Conservation (phyloP, 2,797 vertebrate species). For the Melanotaenia maccullochi region DNA sequence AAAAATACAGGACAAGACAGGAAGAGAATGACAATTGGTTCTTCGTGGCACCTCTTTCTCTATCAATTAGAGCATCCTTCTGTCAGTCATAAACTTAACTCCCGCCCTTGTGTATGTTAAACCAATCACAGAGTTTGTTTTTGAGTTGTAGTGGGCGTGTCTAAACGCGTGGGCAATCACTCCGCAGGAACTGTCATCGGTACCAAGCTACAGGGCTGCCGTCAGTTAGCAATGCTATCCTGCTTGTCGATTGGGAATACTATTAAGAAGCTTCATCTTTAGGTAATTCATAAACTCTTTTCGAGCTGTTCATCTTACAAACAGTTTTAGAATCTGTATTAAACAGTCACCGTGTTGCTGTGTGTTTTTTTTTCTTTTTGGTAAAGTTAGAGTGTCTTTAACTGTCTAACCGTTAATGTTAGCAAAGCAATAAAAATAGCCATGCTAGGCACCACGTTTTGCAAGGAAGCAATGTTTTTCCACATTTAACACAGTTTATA, state of each 20-base stretch:
- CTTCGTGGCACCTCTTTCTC: neutral
- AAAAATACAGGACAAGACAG: slow-evolving; percentile 24
- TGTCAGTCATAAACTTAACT: slow-evolving; percentile 60
- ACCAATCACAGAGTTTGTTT: slow-evolving; percentile 83
- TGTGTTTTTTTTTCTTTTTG: neutral
- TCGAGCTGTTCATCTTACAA: neutral
- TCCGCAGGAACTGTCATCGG: slow-evolving; percentile 68
- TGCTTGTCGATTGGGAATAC: slow-evolving; percentile 38
- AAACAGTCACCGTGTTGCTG: neutral
- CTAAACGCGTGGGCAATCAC: slow-evolving; percentile 60
- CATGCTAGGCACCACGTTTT: slow-evolving; percentile 45
- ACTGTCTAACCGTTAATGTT: slow-evolving; percentile 24
- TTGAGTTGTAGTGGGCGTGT: slow-evolving; percentile 78
- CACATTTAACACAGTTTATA: neutral
- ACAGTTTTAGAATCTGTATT: accelerated
- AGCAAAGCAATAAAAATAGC: slow-evolving; percentile 48
- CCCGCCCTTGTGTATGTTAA: slow-evolving; percentile 6
- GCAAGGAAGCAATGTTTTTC: neutral
- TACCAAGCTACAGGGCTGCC: slow-evolving; percentile 26
- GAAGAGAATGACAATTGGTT: slow-evolving; percentile 71
- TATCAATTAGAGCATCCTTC: slow-evolving; percentile 34
- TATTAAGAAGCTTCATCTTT: slow-evolving; percentile 30
- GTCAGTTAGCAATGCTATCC: slow-evolving; percentile 62
- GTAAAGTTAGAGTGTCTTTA: neutral
- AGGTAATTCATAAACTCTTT: slow-evolving; percentile 58